A percentile compares a stretch with the other conserved stretches of the same genome.
These are phyloP conservation scores for Dryoscopus gambensis DNA, from an alignment of 2,113 vertebrate genomes.

Conservation along the genomic window DNA sequence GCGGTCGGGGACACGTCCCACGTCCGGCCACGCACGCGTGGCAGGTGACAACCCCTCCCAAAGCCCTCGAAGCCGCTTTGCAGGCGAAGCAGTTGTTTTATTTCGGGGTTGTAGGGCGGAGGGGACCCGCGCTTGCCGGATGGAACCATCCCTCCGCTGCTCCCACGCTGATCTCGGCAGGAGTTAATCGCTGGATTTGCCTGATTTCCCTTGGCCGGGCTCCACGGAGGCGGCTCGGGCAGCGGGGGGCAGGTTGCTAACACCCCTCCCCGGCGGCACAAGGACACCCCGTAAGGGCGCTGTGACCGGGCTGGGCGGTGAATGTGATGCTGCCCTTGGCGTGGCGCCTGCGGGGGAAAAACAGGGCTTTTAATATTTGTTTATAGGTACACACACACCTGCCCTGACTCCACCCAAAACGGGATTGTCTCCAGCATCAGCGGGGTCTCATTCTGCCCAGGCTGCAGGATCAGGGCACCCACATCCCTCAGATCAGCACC, in stretches of 20 bases:
- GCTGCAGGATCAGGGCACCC: neutral
- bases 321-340: neutral
- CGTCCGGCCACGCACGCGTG: fast-evolving
- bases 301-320: neutral
- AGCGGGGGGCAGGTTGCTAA: neutral
- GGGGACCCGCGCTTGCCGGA: neutral
- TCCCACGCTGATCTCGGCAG: neutral
- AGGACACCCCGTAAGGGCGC: neutral
- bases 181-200: neutral
- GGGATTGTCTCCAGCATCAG: neutral
- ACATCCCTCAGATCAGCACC: neutral
- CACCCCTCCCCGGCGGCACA: neutral
- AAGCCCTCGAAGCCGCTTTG: fast-evolving
- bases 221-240: neutral
- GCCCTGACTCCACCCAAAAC: fast-evolving
- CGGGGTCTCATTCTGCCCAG: neutral
- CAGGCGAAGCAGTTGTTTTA: neutral
- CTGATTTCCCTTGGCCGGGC: neutral
- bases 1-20: fast-evolving
- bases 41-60: fast-evolving
- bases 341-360: fast-evolving
- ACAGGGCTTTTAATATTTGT: fast-evolving
- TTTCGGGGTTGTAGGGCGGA: neutral
- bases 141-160: neutral
- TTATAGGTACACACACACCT: fast-evolving